Conservation (phyloP, 2,888 invertebrate genomes). For the Cheilosia vernalis region DNA sequence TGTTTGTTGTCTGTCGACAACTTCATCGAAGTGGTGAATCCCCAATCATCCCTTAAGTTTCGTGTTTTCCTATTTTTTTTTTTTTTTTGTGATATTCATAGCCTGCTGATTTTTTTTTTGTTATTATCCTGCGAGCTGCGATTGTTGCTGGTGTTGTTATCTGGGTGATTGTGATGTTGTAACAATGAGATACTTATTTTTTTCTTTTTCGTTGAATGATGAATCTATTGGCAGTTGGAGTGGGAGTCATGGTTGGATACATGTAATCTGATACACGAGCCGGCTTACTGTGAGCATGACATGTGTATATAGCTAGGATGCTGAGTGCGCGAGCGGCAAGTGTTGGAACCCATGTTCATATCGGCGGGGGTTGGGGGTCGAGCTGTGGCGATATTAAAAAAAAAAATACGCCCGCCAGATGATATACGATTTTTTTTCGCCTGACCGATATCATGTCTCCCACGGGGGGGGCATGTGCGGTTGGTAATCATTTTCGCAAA, state of each 20-base stretch:
- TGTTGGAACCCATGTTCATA: slow-evolving; percentile 61
- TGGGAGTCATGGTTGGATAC: slow-evolving; percentile 16
- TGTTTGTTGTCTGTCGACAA: slow-evolving; percentile 57
- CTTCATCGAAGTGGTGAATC: slow-evolving; percentile 69
- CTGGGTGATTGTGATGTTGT: slow-evolving; percentile 72
- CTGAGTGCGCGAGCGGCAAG: slow-evolving; percentile 39
- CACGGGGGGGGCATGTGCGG: slow-evolving; percentile 34
- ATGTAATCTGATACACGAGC: slow-evolving; percentile 41
- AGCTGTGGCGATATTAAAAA: neutral
- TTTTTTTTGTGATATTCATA: slow-evolving; percentile 25
- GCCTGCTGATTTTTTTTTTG: slow-evolving; percentile 12
- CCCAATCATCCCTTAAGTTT: slow-evolving; percentile 66
- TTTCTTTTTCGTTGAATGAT: slow-evolving; percentile 43
- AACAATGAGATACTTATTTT: slow-evolving; percentile 62
- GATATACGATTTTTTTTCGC: slow-evolving; percentile 12
- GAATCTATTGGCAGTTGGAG: slow-evolving; percentile 41
- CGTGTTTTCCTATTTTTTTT: slow-evolving; percentile 38
- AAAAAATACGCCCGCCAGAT: slow-evolving; percentile 1
- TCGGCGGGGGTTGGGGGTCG: neutral
- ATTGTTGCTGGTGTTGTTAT: slow-evolving; percentile 74
- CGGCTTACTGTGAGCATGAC: slow-evolving; percentile 16
- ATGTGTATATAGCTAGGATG: slow-evolving; percentile 11
- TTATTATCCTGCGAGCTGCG: slow-evolving; percentile 31
- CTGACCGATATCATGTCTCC: slow-evolving; percentile 54
- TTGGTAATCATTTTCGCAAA: slow-evolving; percentile 71